Evolutionary conservation across 2,113 vertebrate genomes (phyloP).

Genomic region (Erythrolamprus reginae): DNA sequence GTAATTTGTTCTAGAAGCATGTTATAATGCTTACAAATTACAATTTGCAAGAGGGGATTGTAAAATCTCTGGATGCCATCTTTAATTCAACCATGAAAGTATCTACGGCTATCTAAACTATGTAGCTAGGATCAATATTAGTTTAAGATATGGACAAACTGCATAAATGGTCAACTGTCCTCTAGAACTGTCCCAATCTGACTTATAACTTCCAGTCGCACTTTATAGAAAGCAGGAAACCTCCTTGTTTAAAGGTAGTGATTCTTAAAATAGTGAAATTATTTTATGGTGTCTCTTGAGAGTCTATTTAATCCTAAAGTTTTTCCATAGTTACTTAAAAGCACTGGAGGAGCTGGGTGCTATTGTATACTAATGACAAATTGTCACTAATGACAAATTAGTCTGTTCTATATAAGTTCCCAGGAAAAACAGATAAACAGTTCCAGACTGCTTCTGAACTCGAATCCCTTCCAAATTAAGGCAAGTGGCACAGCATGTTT

Average conservation of each 20-base stretch:
- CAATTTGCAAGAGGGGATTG: neutral
- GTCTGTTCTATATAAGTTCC: neutral
- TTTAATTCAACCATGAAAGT: neutral
- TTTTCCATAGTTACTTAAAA: neutral
- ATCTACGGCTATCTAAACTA: neutral
- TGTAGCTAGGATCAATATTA: neutral
- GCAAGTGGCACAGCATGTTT: neutral
- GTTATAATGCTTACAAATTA: neutral
- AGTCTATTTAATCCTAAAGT: neutral
- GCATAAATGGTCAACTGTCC: neutral
- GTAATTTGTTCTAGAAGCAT: too few relatives aligned
- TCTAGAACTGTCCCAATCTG: neutral
- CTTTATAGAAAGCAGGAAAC: neutral
- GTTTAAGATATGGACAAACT: neutral
- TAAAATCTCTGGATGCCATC: neutral
- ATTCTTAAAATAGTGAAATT: neutral
- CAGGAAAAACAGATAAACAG: neutral
- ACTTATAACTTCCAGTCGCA: neutral
- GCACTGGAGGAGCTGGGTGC: neutral
- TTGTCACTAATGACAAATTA: neutral
- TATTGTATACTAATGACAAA: neutral
- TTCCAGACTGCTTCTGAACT: neutral
- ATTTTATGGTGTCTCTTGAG: neutral
- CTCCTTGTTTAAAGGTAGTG: neutral
- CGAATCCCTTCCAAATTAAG: neutral